Base-by-base conservation (phyloP, 2,797 vertebrate genomes). In the Lacerta bilineata region DNA sequence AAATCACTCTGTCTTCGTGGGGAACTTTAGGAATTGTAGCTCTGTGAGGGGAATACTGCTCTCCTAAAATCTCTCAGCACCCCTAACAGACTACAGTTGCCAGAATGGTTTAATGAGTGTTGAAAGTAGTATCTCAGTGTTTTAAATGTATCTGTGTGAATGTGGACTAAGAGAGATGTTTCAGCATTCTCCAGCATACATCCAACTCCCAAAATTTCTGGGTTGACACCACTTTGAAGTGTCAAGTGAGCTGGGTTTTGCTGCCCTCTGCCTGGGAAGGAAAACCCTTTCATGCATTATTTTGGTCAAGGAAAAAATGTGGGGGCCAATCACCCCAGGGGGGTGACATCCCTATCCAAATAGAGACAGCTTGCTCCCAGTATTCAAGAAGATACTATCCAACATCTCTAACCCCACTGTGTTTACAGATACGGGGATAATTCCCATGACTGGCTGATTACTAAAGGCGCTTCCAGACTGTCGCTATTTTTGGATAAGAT, bases 181-280 rank as follows among this genome's bases (percentile, higher is more conserved):
- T 80, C 9, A 41, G 39, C n/a, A 43, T 61, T 75, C 29, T 71
- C 33, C 68, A 3, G 8, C 10, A 41, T 59, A 80, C 84, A 41
- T 36, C 29, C 29, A 39, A 50, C 41, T 83, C 46, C 74, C 43
- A n/a, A 64, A 66, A 88, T 84, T 78, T 33, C n/a, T 77, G 69
- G 61, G 69, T 39, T 43, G 76, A 61, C 64, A 68, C 55, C 11
- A 23, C 5, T 25, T 6, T 33, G 17, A 61, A 80, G 36, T 29
- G 10, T 85, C 78, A 36, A 29, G 6, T 25, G 66, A 88, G 39
- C 23, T 20, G 75, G 46, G 29, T 15, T 23, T 17, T 36, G 20
- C 46, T 18, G 50, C 29, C 83, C 43, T 20, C 68, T 74, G 68
- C 23, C 78, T 81, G 69, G 69, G 11, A 85, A 66, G 11, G 3